Evolutionary conservation across 1,140 invertebrate genomes (phyloP), one percentile per base, ranked within the genome.

Genomic region (Diuraphis noxia): DNA sequence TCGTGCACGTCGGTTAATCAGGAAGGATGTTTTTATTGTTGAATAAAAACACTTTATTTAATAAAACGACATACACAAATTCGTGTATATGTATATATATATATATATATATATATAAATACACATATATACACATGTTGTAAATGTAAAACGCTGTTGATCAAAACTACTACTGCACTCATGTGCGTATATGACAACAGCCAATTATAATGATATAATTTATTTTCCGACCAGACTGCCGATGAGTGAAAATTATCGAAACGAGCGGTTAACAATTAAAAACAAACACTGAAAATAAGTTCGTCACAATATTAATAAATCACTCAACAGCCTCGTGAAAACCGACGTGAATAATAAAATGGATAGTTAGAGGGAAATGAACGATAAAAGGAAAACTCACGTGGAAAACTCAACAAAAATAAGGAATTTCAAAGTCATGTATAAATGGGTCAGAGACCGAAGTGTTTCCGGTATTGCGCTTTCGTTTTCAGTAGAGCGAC

Each of bases 1-100:
- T 36, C 17, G 43, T 46, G 77, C 63, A 40, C 41, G 89, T 81
- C 34, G 89, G 89, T 91, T 91, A 91, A 91, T 91, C 89, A 91
- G 89, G 89, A 91, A 91, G 89, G 89, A 91, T 91, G 89, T 91
- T 91, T 91, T 91, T 91, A 91, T 91, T 91, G 89, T 91, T 91
- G 77, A 91, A 91, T 91, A 91, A 91, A 90, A 91, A 91, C 89
- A 91, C 89, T 91, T 91, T 91, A 91, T 91, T 91, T 91, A 91
- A 91, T 91, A 91, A 91, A 91, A 91, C 34, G 89, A 91, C 77
- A 91, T 36, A 81, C 77, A 49, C 88, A 49, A 49, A 81, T 30
- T 49, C 46, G 85, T 85, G 43, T 34, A 34, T 77, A 43, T 72
- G 41, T 72, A 41, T n/a, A 8, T 36, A 6, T 36, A 86, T 86